phyloP scores from a whole-genome alignment of 2,113 vertebrate genomes.

The Esox niger region DNA sequence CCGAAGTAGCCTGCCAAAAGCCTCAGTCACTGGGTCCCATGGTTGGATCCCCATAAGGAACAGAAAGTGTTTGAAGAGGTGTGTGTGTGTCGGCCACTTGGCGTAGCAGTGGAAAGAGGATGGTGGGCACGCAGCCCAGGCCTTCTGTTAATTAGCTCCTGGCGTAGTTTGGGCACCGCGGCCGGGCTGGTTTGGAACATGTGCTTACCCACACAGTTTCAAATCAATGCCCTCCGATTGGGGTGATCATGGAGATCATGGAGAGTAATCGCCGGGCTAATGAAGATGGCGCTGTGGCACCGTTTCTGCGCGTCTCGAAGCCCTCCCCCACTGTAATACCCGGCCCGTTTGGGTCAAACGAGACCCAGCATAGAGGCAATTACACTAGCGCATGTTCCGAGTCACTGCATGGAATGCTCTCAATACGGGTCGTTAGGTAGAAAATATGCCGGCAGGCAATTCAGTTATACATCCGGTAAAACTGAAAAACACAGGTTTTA shows the following conservation, averaged over 20 bases:
- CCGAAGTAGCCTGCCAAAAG: background rate
- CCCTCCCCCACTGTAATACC: constrained; percentile 47
- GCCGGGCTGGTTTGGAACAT: constrained; percentile 23
- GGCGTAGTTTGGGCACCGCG: constrained; percentile 3
- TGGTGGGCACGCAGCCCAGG: background rate
- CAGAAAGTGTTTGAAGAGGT: background rate
- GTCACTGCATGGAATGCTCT: constrained; percentile 25
- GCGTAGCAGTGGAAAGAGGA: background rate
- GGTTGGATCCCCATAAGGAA: background rate
- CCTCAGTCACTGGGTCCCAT: background rate
- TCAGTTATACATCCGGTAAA: no score
- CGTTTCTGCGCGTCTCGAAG: no score
- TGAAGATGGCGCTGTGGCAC: constrained; percentile 38
- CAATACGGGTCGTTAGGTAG: background rate
- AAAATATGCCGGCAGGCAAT: no score
- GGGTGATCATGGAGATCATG: constrained; percentile 47
- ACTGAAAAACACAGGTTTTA: no score
- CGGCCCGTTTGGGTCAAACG: no score
- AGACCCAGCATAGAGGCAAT: constrained; percentile 47
- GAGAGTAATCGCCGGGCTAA: constrained; percentile 43
- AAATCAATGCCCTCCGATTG: constrained; percentile 46
- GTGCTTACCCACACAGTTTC: constrained; percentile 36
- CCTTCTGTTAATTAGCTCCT: constrained; percentile 8
- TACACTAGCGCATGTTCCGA: background rate
- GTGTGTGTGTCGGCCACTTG: background rate